A percentile compares a stretch with the other conserved stretches of the same genome.
These are phyloP conservation scores for Seira musarum DNA, from an alignment of 2,888 invertebrate species.

Conservation along the genomic window DNA sequence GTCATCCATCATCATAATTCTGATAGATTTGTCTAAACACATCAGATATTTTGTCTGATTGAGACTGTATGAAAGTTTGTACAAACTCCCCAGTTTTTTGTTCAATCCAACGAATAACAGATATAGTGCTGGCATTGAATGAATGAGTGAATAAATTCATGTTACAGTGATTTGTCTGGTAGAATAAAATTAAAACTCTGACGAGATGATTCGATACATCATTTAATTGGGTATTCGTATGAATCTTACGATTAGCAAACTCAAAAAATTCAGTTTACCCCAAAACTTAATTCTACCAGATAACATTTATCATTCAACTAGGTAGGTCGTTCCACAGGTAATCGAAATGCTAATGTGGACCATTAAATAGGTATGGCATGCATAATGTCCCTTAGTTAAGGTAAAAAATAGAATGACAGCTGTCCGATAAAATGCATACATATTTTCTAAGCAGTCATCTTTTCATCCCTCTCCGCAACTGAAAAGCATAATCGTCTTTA, in stretches of 20 bases:
- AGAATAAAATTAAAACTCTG: conserved; percentile 1
- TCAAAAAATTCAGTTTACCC: no score
- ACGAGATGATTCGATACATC: no score
- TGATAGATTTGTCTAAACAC: conserved; percentile 2
- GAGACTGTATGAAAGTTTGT: no score
- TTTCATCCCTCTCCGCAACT: background rate
- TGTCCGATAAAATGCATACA: background rate
- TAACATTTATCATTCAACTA: no score
- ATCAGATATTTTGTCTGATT: no score
- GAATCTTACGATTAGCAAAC: background rate
- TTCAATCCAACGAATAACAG: no score
- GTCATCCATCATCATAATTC: conserved; percentile 29
- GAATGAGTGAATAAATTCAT: background rate
- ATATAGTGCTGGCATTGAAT: background rate
- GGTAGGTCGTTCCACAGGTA: no score
- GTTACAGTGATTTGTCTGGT: conserved; percentile 21
- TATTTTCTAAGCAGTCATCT: background rate
- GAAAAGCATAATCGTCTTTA: no score
- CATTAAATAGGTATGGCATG: no score
- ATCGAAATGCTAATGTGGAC: no score
- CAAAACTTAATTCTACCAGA: no score
- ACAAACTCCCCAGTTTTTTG: no score
- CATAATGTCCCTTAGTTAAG: background rate
- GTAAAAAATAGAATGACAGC: conserved; percentile 9
- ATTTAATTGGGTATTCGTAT: background rate